These are phyloP conservation scores for Aulostomus chinensis DNA, from an alignment of 2,797 vertebrate genomes.

Conservation along the genomic window DNA sequence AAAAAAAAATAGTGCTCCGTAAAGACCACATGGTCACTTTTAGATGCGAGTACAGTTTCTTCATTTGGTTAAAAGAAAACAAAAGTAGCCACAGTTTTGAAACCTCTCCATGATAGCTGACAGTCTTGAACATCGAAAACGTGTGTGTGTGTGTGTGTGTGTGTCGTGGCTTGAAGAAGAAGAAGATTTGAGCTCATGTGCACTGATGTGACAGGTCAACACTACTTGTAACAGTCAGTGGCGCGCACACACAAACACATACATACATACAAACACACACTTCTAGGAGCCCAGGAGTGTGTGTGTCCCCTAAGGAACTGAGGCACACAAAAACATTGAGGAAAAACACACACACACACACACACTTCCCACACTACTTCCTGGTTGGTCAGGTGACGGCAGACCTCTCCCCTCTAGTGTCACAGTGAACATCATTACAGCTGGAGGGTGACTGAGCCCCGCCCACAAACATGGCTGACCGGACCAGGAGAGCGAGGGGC, in stretches of 20 bases:
- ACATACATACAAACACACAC: no score
- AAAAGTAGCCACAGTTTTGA: constrained; percentile 55
- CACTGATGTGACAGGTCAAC: constrained; percentile 65
- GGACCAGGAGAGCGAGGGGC: constrained; percentile 16
- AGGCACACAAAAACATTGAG: constrained; percentile 60
- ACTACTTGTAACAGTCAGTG: constrained; percentile 82
- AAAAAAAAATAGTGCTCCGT: constrained; percentile 4
- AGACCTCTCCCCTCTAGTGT: constrained; percentile 55
- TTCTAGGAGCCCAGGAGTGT: constrained; percentile 41
- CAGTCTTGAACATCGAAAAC: constrained; percentile 62
- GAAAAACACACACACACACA: constrained; percentile 13
- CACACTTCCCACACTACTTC: constrained; percentile 17
- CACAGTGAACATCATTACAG: constrained; percentile 80
- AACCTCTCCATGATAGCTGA: constrained; percentile 47
- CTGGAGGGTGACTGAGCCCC: constrained; percentile 47
- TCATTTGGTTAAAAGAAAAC: constrained; percentile 55
- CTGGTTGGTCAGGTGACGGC: constrained; percentile 32
- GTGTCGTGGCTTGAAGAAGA: constrained; percentile 34
- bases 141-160: no score
- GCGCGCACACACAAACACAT: constrained; percentile 71
- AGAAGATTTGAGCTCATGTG: constrained; percentile 43
- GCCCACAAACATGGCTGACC: constrained; percentile 31
- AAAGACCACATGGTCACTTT: constrained; percentile 58
- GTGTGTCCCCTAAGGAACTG: constrained; percentile 61
- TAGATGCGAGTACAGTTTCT: constrained; percentile 62